Evolutionary conservation across 2,113 vertebrate genomes (phyloP), one percentile per base, ranked within the genome.

Genomic region (Galemys pyrenaicus): DNA sequence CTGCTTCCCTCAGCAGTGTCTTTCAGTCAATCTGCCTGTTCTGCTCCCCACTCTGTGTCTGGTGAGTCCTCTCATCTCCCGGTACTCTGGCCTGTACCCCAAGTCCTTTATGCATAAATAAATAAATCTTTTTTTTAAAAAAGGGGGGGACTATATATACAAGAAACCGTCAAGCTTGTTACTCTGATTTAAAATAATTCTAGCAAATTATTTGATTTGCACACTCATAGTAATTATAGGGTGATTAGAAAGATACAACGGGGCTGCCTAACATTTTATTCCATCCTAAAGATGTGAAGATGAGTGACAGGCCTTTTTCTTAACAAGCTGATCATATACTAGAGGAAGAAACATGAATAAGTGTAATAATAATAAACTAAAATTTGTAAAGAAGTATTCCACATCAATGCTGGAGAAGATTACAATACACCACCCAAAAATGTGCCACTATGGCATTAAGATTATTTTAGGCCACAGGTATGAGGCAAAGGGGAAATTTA

Each of bases 301-400:
- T 62, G n/a, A 81, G 22, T 64, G 22, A 71, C 22, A 70, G 12
- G 3, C 54, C 24, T 60, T 80, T 78, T 74, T 68, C 78, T 91
- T 41, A 77, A 91, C 32, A 11, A 89, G 13, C 17, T 54, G 65
- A 54, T 60, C 32, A 75, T n/a, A 89, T 30, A 62, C 19, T 35
- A 37, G 64, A 96, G 54, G 90, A 68, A 85, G 37, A 95, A 92
- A 54, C 6, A 35, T 15, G 26, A 80, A 4, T 54, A 49, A 90
- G 32, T 79, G 19, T 41, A 86, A 35, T 58, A 91, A 35, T 35
- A 88, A 41, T 46, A 44, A 64, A 51, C 26, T 87, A 78, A 83
- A 89, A 68, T 16, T 37, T 75, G 30, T 3, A n/a, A 39, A 70
- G 46, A 87, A 13, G 28, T 15, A 82, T 41, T 46, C 26, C 71